Evolutionary conservation across 2,113 vertebrate genomes (phyloP).

Genomic region (Thymallus thymallus): DNA sequence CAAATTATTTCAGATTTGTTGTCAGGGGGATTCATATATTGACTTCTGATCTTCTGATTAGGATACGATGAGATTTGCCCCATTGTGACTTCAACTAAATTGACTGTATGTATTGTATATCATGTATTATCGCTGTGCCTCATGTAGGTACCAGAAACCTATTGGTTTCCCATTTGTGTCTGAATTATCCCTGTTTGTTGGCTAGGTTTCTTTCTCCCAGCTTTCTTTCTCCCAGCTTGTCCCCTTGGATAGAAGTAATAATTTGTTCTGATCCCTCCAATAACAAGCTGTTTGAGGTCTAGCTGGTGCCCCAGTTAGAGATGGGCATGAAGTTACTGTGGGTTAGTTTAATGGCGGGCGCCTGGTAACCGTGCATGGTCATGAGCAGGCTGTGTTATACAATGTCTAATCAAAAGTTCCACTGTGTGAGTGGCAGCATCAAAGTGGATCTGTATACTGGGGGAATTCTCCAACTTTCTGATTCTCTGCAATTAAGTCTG

Average conservation of each 20-base stretch:
- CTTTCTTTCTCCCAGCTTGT: neutral
- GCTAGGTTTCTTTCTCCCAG: neutral
- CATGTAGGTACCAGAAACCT: neutral
- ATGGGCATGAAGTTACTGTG: constrained; percentile 14
- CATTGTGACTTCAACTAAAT: too few relatives aligned
- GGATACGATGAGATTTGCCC: too few relatives aligned
- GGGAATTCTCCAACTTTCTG: constrained; percentile 55
- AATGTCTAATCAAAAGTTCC: constrained; percentile 61
- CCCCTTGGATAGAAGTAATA: neutral
- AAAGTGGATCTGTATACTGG: constrained; percentile 55
- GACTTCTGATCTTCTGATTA: neutral
- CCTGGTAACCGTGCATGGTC: constrained; percentile 52
- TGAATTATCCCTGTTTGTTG: neutral
- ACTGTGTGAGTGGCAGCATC: constrained; percentile 64
- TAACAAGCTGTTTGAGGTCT: constrained; percentile 27
- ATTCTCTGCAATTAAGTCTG: constrained; percentile 65
- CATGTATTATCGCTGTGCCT: too few relatives aligned
- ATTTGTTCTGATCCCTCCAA: constrained; percentile 21
- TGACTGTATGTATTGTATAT: too few relatives aligned
- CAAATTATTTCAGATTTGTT: neutral
- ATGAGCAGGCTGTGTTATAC: constrained; percentile 47
- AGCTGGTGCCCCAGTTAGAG: constrained; percentile 50
- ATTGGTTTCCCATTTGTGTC: neutral
- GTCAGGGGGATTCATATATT: neutral
- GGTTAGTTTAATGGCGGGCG: constrained; percentile 49